Evolutionary conservation across 2,113 vertebrate species (phyloP).

Genomic region (Corydoras sp.): DNA sequence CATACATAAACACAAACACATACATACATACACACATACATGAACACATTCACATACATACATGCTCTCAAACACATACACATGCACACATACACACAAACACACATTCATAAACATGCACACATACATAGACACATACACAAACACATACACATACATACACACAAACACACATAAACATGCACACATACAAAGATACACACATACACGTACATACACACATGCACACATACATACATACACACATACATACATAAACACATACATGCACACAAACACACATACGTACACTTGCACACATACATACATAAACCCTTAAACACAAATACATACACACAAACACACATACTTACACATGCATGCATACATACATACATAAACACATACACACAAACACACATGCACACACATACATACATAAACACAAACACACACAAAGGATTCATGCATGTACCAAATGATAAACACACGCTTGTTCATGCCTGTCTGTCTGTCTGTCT

Average conservation of each 20-base stretch:
- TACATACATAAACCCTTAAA: neutral
- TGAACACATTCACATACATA: too few species aligned
- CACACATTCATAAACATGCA: neutral
- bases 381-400: neutral
- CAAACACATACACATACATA: conserved; percentile 25
- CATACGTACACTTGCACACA: conserved; percentile 27
- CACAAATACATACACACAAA: conserved; percentile 29
- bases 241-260: neutral
- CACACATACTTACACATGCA: conserved; percentile 29
- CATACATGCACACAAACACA: too few species aligned
- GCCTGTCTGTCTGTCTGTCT: too few species aligned
- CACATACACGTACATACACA: conserved; percentile 31
- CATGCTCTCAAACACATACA: conserved; percentile 25
- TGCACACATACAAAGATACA: too few species aligned
- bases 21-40: neutral
- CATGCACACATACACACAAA: conserved; percentile 30
- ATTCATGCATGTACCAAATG: neutral
- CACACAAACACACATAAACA: neutral
- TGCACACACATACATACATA: conserved; percentile 14
- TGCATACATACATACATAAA: neutral
- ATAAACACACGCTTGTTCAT: too few species aligned
- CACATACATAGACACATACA: conserved; percentile 28
- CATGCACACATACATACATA: conserved; percentile 27
- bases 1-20: neutral
- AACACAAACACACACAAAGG: conserved; percentile 3